Percentiles rank a stretch among this genome's conserved stretches.
These are phyloP conservation scores for Eucriotettix oculatus DNA, from an alignment of 2,888 invertebrate species.

Conservation along the genomic window DNA sequence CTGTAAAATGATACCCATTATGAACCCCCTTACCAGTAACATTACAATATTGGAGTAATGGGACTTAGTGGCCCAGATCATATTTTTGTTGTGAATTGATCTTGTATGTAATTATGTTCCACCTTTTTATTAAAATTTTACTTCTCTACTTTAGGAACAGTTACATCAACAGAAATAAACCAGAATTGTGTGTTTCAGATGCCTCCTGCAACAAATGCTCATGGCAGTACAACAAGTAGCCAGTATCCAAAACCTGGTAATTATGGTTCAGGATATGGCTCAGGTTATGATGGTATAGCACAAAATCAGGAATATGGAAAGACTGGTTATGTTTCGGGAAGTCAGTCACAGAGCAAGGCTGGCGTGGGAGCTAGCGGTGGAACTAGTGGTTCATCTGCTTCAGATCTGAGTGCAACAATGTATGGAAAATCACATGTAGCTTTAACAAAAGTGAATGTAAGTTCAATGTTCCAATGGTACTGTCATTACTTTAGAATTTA, in stretches of 20 bases:
- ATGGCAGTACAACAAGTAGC: constrained; percentile 46
- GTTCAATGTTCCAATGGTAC: too few relatives aligned
- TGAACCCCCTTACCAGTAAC: too few relatives aligned
- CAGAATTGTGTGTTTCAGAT: constrained; percentile 28
- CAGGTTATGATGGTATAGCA: constrained; percentile 38
- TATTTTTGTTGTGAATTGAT: too few relatives aligned
- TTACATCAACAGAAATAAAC: too few relatives aligned
- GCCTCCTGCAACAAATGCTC: constrained; percentile 55
- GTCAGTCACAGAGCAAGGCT: constrained; percentile 30
- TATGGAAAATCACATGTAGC: constrained; percentile 79
- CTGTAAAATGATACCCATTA: too few relatives aligned
- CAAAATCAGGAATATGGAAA: constrained; percentile 33
- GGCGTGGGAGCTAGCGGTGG: constrained; percentile 22
- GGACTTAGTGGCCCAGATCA: too few relatives aligned
- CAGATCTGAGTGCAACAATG: constrained; percentile 64
- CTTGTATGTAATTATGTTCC: too few relatives aligned
- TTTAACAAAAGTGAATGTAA: constrained; percentile 78
- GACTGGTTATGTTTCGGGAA: constrained; percentile 30
- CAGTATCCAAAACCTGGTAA: constrained; percentile 49
- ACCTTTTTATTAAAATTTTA: too few relatives aligned
- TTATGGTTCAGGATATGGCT: constrained; percentile 42
- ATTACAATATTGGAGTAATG: too few relatives aligned
- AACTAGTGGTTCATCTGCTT: constrained; percentile 31
- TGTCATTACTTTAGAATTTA: background rate
- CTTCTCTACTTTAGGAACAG: too few relatives aligned